Conservation (phyloP, 2,888 invertebrate genomes). For the Agonum fuliginosum region DNA sequence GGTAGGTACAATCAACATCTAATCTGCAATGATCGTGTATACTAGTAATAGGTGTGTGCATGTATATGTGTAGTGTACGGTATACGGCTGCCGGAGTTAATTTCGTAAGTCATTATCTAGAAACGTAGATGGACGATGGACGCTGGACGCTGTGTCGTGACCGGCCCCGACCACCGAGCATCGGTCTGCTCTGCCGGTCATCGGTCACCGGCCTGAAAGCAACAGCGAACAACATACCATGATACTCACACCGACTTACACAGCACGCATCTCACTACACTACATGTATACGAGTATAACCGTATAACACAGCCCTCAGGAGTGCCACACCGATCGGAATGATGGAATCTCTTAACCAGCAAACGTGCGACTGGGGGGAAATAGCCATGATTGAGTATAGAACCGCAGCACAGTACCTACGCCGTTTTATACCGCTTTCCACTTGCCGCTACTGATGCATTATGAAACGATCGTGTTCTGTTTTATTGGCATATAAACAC, state of each 20-base stretch:
- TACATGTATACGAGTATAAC: constrained; percentile 5
- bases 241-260: constrained; percentile 17
- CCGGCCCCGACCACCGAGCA: constrained; percentile 47
- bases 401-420: constrained; percentile 15
- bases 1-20: constrained; percentile 51
- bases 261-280: constrained; percentile 15
- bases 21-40: constrained; percentile 43
- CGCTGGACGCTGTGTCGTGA: constrained; percentile 49
- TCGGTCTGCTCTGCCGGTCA: constrained; percentile 42
- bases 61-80: constrained; percentile 40
- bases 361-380: constrained; percentile 73
- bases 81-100: constrained; percentile 55
- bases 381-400: constrained; percentile 73
- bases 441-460: constrained; percentile 66
- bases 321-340: constrained; percentile 73
- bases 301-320: constrained; percentile 72
- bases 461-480: constrained; percentile 73
- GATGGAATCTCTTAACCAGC: constrained; percentile 74
- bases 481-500: constrained; percentile 73
- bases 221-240: background rate
- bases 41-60: background rate
- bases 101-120: constrained; percentile 54
- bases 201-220: constrained; percentile 28
- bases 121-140: constrained; percentile 21
- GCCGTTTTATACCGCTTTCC: constrained; percentile 4